Percentiles rank a stretch among this genome's conserved stretches.
Evolutionary conservation across 1,140 invertebrate genomes (phyloP).

Genomic region (Lutraria rhynchaena): DNA sequence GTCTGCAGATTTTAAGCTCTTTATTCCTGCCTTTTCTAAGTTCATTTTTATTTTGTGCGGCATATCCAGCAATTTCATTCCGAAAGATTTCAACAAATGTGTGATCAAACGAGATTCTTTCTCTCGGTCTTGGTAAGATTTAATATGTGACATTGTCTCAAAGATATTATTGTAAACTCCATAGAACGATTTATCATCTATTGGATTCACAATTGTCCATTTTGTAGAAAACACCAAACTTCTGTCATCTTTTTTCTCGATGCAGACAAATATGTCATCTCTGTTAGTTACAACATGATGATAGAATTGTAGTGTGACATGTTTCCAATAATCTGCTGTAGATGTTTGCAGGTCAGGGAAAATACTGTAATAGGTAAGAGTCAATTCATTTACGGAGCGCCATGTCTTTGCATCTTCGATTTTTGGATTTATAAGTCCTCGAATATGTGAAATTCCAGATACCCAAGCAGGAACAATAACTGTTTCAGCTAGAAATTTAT

Average conservation of each 20-base stretch:
- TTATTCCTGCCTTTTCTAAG: conserved; percentile 22
- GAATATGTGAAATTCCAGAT: conserved; percentile 46
- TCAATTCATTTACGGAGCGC: not conserved
- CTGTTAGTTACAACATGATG: not conserved
- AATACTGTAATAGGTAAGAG: conserved; percentile 30
- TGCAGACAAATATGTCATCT: not conserved
- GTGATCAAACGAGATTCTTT: not conserved
- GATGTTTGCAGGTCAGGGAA: conserved; percentile 44
- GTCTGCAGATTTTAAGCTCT: conserved; percentile 11
- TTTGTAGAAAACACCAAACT: not conserved
- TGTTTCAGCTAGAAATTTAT: conserved; percentile 47
- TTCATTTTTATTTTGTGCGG: conserved; percentile 16
- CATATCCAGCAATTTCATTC: conserved; percentile 56
- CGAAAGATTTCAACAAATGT: conserved; percentile 38
- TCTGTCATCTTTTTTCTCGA: no score
- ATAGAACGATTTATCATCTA: not conserved
- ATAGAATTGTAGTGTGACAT: conserved; percentile 9
- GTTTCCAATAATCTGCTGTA: conserved; percentile 40
- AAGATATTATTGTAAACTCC: not conserved
- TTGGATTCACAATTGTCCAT: not conserved
- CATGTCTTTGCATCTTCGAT: not conserved
- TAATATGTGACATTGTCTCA: not conserved
- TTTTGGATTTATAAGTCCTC: not conserved
- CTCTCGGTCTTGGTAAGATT: not conserved
- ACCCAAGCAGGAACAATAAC: conserved; percentile 70